phyloP scores from a whole-genome alignment of 2,113 vertebrate genomes.

The Bostrychus sinensis region DNA sequence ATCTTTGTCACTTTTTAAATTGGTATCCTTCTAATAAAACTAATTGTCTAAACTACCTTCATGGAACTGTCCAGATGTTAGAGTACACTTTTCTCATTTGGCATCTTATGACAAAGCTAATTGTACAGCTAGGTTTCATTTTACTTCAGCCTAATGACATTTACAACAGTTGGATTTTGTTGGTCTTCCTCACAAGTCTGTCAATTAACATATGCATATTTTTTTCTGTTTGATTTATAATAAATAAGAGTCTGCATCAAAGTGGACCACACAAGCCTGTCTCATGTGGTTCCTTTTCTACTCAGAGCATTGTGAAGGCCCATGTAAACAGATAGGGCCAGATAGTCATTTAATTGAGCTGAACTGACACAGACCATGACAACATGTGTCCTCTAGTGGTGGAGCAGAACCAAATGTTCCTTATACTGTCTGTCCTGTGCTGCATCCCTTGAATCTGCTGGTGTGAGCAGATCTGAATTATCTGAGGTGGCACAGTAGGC shows the following conservation, averaged over 20 bases:
- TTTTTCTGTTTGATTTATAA: conserved; percentile 45
- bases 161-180: conserved; percentile 26
- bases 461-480: too few relatives aligned
- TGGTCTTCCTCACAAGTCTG: conserved; percentile 1
- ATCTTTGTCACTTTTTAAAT: too few relatives aligned
- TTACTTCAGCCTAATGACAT: conserved; percentile 21
- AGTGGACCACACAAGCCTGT: conserved; percentile 50
- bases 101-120: conserved; percentile 15
- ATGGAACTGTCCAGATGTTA: too few relatives aligned
- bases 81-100: conserved; percentile 5
- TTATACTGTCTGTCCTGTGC: conserved; percentile 19
- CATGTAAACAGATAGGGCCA: conserved; percentile 61
- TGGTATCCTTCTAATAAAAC: too few relatives aligned
- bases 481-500: too few relatives aligned
- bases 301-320: conserved; percentile 47
- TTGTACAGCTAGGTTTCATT: conserved; percentile 16
- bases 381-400: conserved; percentile 32
- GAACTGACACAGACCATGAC: conserved; percentile 50
- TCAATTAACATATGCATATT: not conserved
- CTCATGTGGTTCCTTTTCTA: conserved; percentile 36
- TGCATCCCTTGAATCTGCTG: conserved; percentile 33
- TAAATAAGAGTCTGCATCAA: conserved; percentile 23
- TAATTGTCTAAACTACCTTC: too few relatives aligned
- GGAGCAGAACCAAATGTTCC: conserved; percentile 24
- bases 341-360: conserved; percentile 63